Evolutionary conservation across 2,797 vertebrate species (phyloP), one percentile per base, ranked within the genome.

Genomic region (Bufotes viridis): DNA sequence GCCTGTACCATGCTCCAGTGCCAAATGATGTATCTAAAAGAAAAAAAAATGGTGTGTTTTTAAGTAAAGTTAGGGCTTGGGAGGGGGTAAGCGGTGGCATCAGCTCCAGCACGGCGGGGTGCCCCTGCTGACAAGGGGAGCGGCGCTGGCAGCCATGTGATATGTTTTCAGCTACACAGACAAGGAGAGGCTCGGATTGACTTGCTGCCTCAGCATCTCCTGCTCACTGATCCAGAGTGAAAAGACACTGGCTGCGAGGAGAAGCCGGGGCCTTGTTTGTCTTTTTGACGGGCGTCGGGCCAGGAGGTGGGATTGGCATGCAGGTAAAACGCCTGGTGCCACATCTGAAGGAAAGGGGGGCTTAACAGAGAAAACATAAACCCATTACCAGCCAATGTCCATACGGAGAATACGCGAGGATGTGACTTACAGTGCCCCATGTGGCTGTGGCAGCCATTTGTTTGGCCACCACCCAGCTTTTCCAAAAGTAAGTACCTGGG

Each of bases 201-300:
- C 34, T 75, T 85, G 87, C 88, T 60, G 83, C 29, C 74, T 89
- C 88, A 89, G 88, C 88, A 87, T 83, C 84, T 87, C 61, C 88
- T 51, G 79, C 60, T 69, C 80, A 63, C 29, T 83, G 79, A 82
- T 69, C 78, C 88, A 65, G 58, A 85, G 79, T 63, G 34, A 69
- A 42, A 87, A 60, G 58, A 74, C 82, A 55, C 13, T 69, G 74
- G 81, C 81, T 51, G 81, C 0, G 13, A 65, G 78, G 84, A 85
- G 87, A 76, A 89, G 81, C 55, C 14, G 51, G 74, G 57, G 83
- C 75, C 75, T 65, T 85, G 87, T 81, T 72, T 81, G 67, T 11
- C 29, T 88, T 74, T 49, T 51, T 69, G 12, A 34, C 34, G 70
- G 67, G n/a, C 63, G 26, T 11, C 51, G 2, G 15, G 79, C 2